phyloP scores from a whole-genome alignment of 35 echinoderm and acorn worm genomes.

The Apostichopus japonicus region DNA sequence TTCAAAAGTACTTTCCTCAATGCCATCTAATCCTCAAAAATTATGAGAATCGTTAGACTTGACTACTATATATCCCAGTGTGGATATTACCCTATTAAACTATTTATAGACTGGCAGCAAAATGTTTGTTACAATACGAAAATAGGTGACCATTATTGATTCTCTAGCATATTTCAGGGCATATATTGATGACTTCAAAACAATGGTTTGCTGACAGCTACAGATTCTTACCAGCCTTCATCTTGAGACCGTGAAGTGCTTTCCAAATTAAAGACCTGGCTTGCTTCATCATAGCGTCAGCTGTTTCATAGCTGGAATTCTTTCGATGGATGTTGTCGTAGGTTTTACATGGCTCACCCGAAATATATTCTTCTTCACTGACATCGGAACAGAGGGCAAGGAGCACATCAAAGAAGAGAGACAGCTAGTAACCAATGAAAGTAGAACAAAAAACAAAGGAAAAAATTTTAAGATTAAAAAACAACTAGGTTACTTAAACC shows the following conservation, averaged over 20 bases:
- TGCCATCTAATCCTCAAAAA: too few relatives aligned
- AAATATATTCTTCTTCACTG: constrained; percentile 79
- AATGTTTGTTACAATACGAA: too few relatives aligned
- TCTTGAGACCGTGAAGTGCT: constrained; percentile 64
- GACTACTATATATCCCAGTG: too few relatives aligned
- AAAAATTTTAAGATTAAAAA: not conserved
- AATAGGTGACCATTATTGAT: too few relatives aligned
- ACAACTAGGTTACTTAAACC: not conserved
- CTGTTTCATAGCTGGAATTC: constrained; percentile 35
- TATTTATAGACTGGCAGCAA: too few relatives aligned
- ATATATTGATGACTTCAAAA: too few relatives aligned
- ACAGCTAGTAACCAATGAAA: constrained; percentile 57
- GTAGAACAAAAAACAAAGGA: not conserved
- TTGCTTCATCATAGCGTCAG: constrained; percentile 48
- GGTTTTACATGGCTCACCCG: constrained; percentile 70
- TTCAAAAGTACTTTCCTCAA: too few relatives aligned
- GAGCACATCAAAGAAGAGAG: constrained; percentile 95
- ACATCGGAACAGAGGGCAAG: constrained; percentile 74
- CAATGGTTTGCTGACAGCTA: too few relatives aligned
- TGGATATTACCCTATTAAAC: too few relatives aligned
- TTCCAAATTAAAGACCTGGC: constrained; percentile 84
- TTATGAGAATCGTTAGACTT: too few relatives aligned
- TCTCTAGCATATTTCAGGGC: too few relatives aligned
- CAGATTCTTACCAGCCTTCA: constrained; percentile 78
- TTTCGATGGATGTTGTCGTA: constrained; percentile 69